Percentiles rank a stretch among this genome's conserved stretches.
phyloP scores from a whole-genome alignment of 1,140 invertebrate genomes.

The Brachionus sp. region DNA sequence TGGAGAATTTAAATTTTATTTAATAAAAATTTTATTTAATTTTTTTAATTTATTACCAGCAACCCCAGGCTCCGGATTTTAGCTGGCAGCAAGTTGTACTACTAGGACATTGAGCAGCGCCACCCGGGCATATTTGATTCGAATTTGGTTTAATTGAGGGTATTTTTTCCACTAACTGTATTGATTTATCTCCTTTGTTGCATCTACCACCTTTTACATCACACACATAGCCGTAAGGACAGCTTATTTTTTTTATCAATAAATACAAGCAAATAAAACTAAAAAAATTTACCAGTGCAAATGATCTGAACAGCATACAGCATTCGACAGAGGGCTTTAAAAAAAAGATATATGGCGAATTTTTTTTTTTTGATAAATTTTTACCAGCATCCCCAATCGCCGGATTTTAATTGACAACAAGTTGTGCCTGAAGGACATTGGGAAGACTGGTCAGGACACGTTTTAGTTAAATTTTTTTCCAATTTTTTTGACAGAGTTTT shows the following conservation, averaged over 20 bases:
- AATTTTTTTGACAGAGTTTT: not conserved
- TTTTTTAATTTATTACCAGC: slow-evolving; percentile 46
- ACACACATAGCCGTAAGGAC: slow-evolving; percentile 52
- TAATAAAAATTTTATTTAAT: not conserved
- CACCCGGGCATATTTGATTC: slow-evolving; percentile 48
- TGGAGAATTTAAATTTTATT: not conserved
- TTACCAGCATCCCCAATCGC: slow-evolving; percentile 53
- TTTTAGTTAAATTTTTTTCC: slow-evolving; percentile 37
- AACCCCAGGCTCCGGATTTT: slow-evolving; percentile 53
- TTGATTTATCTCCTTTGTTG: slow-evolving; percentile 37
- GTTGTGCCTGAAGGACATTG: slow-evolving; percentile 56
- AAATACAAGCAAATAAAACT: not conserved
- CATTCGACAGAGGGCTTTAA: too few species aligned
- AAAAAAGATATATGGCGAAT: too few species aligned
- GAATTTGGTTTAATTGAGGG: not conserved
- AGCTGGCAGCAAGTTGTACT: slow-evolving; percentile 58
- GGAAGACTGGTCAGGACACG: slow-evolving; percentile 49
- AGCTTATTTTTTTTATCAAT: slow-evolving; percentile 33
- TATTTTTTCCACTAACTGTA: slow-evolving; percentile 34
- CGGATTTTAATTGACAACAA: slow-evolving; percentile 54
- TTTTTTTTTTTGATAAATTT: too few species aligned
- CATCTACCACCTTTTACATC: slow-evolving; percentile 48
- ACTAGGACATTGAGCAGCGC: slow-evolving; percentile 52
- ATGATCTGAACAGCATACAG: not conserved
- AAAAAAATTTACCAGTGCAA: not conserved